Percentiles rank a stretch among this genome's conserved stretches.
phyloP scores from a whole-genome alignment of 2,797 vertebrate species.

The Urophycis tenuis region DNA sequence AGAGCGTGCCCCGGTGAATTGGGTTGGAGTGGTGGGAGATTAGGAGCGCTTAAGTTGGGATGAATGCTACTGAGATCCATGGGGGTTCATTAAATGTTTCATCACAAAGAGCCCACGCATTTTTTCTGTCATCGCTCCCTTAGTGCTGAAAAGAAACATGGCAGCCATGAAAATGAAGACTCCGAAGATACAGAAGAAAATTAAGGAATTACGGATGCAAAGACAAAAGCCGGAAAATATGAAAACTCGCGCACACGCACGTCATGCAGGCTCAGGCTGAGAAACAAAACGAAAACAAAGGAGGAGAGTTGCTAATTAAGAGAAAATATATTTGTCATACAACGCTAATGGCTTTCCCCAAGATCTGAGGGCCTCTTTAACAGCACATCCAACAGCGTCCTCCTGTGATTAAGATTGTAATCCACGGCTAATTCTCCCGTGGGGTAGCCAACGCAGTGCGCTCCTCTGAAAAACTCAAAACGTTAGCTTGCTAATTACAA shows the following conservation, averaged over 20 bases:
- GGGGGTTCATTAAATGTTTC: background rate
- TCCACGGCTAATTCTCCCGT: constrained; percentile 48
- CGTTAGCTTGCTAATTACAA: background rate
- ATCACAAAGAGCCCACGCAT: background rate
- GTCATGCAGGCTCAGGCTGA: background rate
- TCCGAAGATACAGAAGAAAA: background rate
- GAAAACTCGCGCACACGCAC: background rate
- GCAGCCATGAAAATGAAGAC: background rate
- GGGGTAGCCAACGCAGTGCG: background rate
- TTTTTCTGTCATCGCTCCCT: background rate
- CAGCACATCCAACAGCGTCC: constrained; percentile 28
- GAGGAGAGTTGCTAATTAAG: background rate
- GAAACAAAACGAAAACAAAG: background rate
- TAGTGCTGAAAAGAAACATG: background rate
- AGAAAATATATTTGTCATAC: background rate
- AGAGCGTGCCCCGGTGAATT: background rate
- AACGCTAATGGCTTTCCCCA: background rate
- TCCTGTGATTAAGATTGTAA: constrained; percentile 51
- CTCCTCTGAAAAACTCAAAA: background rate
- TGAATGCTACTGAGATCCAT: background rate
- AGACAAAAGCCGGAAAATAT: background rate
- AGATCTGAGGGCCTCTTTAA: background rate
- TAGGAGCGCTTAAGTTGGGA: background rate
- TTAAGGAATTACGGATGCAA: background rate
- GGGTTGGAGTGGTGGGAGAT: background rate